These are phyloP conservation scores for Drosophila kepulauana DNA, from an alignment of 1,140 invertebrate genomes.

Conservation along the genomic window DNA sequence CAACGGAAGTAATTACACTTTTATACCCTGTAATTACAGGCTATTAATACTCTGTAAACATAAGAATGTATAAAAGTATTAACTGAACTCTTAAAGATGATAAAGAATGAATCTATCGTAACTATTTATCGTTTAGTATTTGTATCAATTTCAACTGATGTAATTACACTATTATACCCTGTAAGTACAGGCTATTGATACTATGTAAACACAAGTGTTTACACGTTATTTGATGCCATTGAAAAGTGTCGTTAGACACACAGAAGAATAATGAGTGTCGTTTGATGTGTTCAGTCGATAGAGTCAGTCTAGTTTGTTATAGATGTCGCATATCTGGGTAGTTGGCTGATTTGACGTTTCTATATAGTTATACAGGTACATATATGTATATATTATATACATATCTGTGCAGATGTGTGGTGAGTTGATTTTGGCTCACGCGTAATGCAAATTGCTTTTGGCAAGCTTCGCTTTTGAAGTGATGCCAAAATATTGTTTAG, in stretches of 20 bases:
- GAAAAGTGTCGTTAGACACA: background rate
- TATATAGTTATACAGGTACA: constrained; percentile 2
- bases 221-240: background rate
- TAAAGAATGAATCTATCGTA: too few relatives aligned
- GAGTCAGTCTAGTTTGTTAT: background rate
- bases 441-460: constrained; percentile 74
- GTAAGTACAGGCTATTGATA: background rate
- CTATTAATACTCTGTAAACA: background rate
- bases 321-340: constrained; percentile 21
- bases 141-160: too few relatives aligned
- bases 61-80: background rate
- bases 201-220: background rate
- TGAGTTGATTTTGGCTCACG: constrained; percentile 53
- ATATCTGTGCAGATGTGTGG: background rate
- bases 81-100: too few relatives aligned
- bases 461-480: constrained; percentile 75
- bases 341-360: constrained; percentile 61
- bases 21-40: too few relatives aligned
- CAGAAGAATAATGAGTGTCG: background rate
- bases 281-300: constrained; percentile 1
- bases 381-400: background rate
- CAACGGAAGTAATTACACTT: too few relatives aligned
- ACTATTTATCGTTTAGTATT: too few relatives aligned
- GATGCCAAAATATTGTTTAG: constrained; percentile 79
- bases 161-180: too few relatives aligned